Base-by-base conservation (phyloP, 2,797 vertebrate species). In the Gymnodraco acuticeps region DNA sequence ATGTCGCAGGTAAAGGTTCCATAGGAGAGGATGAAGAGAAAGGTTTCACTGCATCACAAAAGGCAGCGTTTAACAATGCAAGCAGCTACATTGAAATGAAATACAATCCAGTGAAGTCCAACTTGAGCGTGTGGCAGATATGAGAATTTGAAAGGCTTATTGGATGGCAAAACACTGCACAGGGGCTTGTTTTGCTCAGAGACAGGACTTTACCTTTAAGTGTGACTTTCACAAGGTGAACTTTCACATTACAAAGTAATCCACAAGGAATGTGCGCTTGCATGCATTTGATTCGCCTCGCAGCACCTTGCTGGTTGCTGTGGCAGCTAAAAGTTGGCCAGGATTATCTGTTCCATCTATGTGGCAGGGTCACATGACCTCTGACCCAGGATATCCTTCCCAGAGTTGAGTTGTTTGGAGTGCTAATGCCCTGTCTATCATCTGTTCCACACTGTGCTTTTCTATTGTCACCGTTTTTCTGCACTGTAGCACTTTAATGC, bases 331-430 rank as follows among this genome's bases (percentile, higher is more conserved):
- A 13, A 38, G 17, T 38, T 56, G 10, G 31, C 2, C 42, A 14
- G 17, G 17, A 31, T 61, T 45, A 45, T 61, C 17, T 43, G 8
- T 41, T 58, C 1, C n/a, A 27, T 54, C 27, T 42, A 8, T 45
- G 27, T 68, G 10, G 33, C 8, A 31, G 56, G 20, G 52, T 62
- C 61, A 71, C 51, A 13, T 54, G 42, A 61, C 27, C 61, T 63
- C 47, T 45, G 47, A 66, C 19, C 33, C 31, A 33, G 33, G 58
- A 70, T 48, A 62, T 66, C 55, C 38, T 45, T 23, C 47, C 58
- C 46, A 33, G 43, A 61, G 56, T 54, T 61, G 47, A 78, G 68
- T 72, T 82, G 73, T 59, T 45, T 48, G 19, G 47, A 52, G 53
- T 20, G 58, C 17, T 58, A 62, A 74, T 67, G 53, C 42, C 50